Evolutionary conservation across 2,113 vertebrate genomes (phyloP).

Genomic region (Danionella cerebrum): DNA sequence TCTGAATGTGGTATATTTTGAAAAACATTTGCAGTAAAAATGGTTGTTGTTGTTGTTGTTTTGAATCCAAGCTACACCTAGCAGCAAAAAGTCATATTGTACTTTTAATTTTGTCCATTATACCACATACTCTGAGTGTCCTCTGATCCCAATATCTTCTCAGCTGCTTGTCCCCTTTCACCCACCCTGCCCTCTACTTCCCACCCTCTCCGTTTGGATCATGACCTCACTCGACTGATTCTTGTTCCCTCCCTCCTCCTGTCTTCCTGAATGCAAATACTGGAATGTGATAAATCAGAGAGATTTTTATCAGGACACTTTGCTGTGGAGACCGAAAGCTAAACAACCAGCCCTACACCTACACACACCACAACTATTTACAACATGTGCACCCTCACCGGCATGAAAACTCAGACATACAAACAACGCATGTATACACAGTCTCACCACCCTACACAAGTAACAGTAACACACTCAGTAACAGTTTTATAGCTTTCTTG

Average conservation of each 20-base stretch:
- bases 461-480: slow-evolving; percentile 44
- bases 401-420: slow-evolving; percentile 44
- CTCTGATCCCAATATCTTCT: slow-evolving; percentile 20
- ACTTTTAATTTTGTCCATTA: no score
- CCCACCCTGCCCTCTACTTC: neutral
- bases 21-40: no score
- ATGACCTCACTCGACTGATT: slow-evolving; percentile 15
- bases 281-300: slow-evolving; percentile 68
- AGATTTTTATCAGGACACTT: slow-evolving; percentile 69
- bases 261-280: slow-evolving; percentile 68
- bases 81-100: no score
- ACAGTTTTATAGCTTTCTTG: slow-evolving; percentile 55
- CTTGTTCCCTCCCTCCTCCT: slow-evolving; percentile 37
- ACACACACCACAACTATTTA: slow-evolving; percentile 63
- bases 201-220: slow-evolving; percentile 28
- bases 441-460: slow-evolving; percentile 27
- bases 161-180: slow-evolving; percentile 10
- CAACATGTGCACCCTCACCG: slow-evolving; percentile 38
- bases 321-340: slow-evolving; percentile 67
- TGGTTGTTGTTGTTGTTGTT: no score
- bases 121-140: no score
- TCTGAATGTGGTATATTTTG: no score
- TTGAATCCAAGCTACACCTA: no score
- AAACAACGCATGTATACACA: slow-evolving; percentile 37
- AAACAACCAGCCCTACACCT: slow-evolving; percentile 66